Base-by-base conservation (phyloP, 2,888 invertebrate species). In the Leucania comma region DNA sequence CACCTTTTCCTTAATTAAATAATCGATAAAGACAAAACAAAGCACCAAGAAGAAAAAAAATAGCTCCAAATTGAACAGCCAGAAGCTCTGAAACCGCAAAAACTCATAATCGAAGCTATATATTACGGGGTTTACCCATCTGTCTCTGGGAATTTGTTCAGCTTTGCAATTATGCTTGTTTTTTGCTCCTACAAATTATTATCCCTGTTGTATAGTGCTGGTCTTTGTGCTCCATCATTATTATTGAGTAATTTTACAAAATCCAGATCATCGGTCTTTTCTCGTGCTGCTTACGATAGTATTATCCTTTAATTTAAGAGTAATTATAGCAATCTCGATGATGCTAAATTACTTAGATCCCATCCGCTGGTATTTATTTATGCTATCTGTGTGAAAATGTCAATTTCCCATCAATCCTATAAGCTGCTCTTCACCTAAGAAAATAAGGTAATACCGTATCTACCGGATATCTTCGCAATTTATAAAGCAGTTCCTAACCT, bases 121-220 rank as follows among this genome's bases (percentile, higher is more conserved):
- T 72, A 82, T 66, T 66, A 82, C 6, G 75, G 82, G 79, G 75
- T 79, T 79, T 57, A 79, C 79, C 79, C 82, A 73, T 69, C 82
- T 80, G 82, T 82, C 74, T 80, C 82, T 68, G 70, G 56, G 64
- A 75, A 68, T 80, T 79, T 66, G 80, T 71, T 74, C 70, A 71
- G 58, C 70, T 63, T 82, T 32, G 70, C 68, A 80, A 79, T 80
- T 82, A 82, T 70, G 61, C 14, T 66, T 50, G 61, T 75, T 82
- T 80, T 80, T 80, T 79, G 75, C 63, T 66, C 46, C 26, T 57
- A 32, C 57, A 60, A 56, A 72, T 82, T 71, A 82, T 67, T 66
- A 79, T 63, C 62, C 62, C 65, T 63, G 50, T 62, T 63, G 60
- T 70, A 54, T 65, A 53, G 54, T 50, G 48, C 22, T 68, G 35